These are phyloP conservation scores for Microcebus jonahi DNA, from an alignment of 2,113 vertebrate species.

Conservation along the genomic window DNA sequence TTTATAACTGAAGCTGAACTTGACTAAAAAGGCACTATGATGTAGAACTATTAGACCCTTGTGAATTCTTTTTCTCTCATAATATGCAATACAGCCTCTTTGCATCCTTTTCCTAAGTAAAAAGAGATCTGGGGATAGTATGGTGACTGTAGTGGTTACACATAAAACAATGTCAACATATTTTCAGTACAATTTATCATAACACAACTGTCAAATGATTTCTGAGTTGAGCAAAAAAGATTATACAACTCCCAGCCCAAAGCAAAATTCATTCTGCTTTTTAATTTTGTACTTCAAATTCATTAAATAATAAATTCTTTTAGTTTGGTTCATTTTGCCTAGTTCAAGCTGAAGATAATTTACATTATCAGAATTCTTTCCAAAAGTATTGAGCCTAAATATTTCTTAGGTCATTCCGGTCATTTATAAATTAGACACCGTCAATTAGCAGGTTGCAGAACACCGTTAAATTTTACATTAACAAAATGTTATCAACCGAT, in stretches of 20 bases:
- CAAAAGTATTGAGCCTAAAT: background rate
- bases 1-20: background rate
- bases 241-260: background rate
- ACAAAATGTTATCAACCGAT: background rate
- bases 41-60: background rate
- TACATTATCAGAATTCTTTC: conserved; percentile 1
- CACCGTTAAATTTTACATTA: background rate
- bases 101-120: conserved; percentile 40
- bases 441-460: conserved; percentile 6
- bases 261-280: conserved; percentile 17
- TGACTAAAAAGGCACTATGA: conserved; percentile 14
- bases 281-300: conserved; percentile 39
- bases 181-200: background rate
- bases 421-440: background rate
- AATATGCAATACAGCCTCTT: background rate
- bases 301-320: background rate
- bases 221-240: conserved; percentile 25
- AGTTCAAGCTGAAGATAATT: conserved; percentile 23
- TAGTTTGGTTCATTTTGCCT: background rate
- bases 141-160: background rate
- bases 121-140: background rate
- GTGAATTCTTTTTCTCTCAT: background rate
- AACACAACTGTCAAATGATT: conserved; percentile 13
- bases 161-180: background rate
- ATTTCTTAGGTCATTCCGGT: background rate